Evolutionary conservation across 2,797 vertebrate species (phyloP).

Genomic region (Euphonia xanthogaster): DNA sequence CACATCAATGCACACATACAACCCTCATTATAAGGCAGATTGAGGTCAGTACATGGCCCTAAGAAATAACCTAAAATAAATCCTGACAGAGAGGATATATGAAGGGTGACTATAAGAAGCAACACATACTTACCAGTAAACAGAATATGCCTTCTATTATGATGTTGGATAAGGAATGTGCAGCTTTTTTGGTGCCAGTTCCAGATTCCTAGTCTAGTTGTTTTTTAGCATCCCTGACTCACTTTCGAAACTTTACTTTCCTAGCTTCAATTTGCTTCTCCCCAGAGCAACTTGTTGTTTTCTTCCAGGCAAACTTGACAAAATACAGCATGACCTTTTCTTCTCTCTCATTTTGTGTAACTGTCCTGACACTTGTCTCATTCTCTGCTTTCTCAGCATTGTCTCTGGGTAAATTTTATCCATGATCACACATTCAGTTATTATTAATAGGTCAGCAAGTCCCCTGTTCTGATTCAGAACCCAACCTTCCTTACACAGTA

Average conservation of each 20-base stretch:
- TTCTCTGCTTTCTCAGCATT: neutral
- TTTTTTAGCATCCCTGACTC: neutral
- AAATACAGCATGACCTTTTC: neutral
- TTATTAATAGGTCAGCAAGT: neutral
- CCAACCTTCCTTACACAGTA: neutral
- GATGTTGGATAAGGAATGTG: neutral
- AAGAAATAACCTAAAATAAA: conserved; percentile 48
- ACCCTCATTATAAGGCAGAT: neutral
- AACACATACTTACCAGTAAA: neutral
- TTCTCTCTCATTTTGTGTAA: neutral
- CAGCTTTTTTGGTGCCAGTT: neutral
- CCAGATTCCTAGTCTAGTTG: neutral
- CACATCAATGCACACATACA: neutral
- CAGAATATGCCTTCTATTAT: neutral
- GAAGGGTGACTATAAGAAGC: neutral
- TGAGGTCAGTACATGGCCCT: conserved; percentile 40
- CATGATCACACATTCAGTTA: neutral
- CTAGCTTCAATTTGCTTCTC: neutral
- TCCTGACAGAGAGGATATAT: neutral
- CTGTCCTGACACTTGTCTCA: neutral
- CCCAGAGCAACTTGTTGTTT: neutral
- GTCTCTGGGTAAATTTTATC: neutral
- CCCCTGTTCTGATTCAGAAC: neutral
- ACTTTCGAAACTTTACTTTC: neutral
- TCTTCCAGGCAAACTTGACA: neutral